Base-by-base conservation (phyloP, 2,888 invertebrate genomes). In the Aleiodes alternator region DNA sequence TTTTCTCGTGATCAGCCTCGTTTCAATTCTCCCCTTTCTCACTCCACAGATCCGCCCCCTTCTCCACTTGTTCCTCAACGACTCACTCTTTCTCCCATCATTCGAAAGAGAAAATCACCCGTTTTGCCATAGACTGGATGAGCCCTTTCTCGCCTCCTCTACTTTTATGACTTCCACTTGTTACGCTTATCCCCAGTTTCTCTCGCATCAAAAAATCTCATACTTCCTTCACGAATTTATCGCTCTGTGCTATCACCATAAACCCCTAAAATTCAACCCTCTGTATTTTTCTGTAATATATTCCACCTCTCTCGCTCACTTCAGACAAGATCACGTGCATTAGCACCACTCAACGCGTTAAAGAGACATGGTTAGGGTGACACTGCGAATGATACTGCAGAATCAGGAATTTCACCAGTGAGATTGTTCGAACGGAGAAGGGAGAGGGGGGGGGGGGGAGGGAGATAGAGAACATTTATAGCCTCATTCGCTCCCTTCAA, bases 31-130 rank as follows among this genome's bases (percentile, higher is more conserved):
- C 23, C 23, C 23, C 23, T 23, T 23, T 23, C 23, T 23, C 23
- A 23, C 23, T 23, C 23, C 23, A 23, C 23, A 23, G 23, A 23
- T 23, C 2, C 23, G 23, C 23, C 23, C 23, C 23, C 23, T 23
- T 23, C 23, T 23, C 23, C 23, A 23, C 23, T 23, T 23, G 23
- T 23, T 23, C 23, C 23, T 23, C 23, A 23, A 23, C 23, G 23
- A 23, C 23, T 23, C 31, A 34, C 51, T 68, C 68, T 50, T 51
- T 68, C 68, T 68, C 68, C 50, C n/a, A 50, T 50, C 53, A 68
- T 68, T 50, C 29, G 7, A 43, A 16, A n/a, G 48, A 9, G 50
- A 48, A 29, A 50, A 66, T 16, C 48, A 43, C 23, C 29, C 29
- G 29, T 50, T 16, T 11, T 48, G 48, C 66, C 50, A 5, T 9